Percentiles rank a stretch among this genome's conserved stretches.
Conservation (phyloP, 2,113 vertebrate species). For the Pluvialis apricaria region DNA sequence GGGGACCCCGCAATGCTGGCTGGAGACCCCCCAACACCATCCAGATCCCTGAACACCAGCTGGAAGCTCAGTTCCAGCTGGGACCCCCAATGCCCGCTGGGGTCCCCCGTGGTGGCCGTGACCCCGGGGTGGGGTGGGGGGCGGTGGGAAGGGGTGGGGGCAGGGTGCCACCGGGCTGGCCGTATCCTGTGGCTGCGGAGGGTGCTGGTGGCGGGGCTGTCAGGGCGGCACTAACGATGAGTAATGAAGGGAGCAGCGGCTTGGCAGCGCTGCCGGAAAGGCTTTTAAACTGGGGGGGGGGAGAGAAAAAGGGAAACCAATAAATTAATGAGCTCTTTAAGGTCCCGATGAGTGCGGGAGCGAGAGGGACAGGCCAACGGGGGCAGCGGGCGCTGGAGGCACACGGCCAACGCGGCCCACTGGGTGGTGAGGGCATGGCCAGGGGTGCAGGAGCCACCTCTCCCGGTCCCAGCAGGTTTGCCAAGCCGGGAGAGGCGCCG, state of each 20-base stretch:
- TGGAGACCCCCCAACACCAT: neutral
- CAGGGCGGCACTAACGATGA: neutral
- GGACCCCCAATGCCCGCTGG: rapidly evolving
- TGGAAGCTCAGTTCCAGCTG: neutral
- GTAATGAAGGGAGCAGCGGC: neutral
- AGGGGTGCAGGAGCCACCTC: neutral
- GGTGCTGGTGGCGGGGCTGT: neutral
- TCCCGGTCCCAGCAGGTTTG: rapidly evolving
- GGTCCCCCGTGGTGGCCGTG: rapidly evolving
- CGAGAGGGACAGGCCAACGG: neutral
- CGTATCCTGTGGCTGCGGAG: neutral
- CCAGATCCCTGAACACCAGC: too few relatives aligned
- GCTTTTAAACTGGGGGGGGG: neutral
- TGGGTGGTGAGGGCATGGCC: neutral
- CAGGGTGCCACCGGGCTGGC: rapidly evolving
- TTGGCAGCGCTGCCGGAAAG: neutral
- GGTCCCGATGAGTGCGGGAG: neutral
- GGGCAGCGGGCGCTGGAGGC: neutral
- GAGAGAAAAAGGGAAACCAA: neutral
- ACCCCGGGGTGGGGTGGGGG: rapidly evolving
- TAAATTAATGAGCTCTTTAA: neutral
- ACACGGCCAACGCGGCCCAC: rapidly evolving
- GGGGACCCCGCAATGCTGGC: neutral
- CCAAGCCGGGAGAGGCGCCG: rapidly evolving
- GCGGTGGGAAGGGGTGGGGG: neutral